These are phyloP conservation scores for Hassar affinis DNA, from an alignment of 2,113 vertebrate genomes.

Conservation along the genomic window DNA sequence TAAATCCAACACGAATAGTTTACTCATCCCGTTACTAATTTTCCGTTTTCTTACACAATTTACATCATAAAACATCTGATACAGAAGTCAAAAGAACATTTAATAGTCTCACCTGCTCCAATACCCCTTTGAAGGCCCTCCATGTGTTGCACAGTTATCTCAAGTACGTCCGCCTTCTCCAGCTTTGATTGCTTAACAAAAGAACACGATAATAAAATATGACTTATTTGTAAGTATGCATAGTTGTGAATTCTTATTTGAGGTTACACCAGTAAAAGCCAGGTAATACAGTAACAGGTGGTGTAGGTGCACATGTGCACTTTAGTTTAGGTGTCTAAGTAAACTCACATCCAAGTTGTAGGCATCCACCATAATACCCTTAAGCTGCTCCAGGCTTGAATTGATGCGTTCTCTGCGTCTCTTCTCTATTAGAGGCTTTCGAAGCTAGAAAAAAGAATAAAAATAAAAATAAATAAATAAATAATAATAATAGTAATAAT, in stretches of 20 bases:
- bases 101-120: slow-evolving; percentile 40
- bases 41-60: neutral
- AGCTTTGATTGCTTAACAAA: slow-evolving; percentile 61
- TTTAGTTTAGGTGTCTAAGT: neutral
- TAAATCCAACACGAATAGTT: neutral
- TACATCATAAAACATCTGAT: neutral
- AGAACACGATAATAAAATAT: neutral
- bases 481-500: too few relatives aligned
- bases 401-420: slow-evolving; percentile 63
- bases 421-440: slow-evolving; percentile 64
- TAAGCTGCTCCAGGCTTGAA: slow-evolving; percentile 63
- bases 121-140: slow-evolving; percentile 56
- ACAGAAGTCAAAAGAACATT: neutral
- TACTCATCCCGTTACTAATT: neutral
- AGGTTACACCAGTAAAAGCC: neutral
- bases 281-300: neutral
- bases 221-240: neutral
- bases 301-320: slow-evolving; percentile 12
- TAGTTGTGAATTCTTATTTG: neutral
- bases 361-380: slow-evolving; percentile 65
- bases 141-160: slow-evolving; percentile 66
- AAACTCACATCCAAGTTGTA: slow-evolving; percentile 65
- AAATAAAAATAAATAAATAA: neutral
- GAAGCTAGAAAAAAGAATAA: slow-evolving; percentile 44
- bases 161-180: slow-evolving; percentile 65